Evolutionary conservation across 2,888 invertebrate genomes (phyloP).

Genomic region (Xestobium rufovillosum): DNA sequence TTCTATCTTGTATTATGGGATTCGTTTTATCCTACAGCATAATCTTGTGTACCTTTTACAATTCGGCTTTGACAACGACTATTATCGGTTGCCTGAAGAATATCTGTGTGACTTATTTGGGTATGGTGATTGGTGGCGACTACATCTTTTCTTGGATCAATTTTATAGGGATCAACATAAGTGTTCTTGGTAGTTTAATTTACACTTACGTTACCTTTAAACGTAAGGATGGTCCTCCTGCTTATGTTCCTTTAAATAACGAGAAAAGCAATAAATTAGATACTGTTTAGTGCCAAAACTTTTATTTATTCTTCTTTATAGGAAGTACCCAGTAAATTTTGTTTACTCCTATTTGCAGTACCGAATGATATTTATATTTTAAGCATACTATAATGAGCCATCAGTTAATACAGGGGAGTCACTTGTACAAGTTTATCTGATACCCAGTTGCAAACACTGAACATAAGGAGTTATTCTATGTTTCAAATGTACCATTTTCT

Average conservation of each 20-base stretch:
- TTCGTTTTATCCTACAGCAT: slow-evolving; percentile 93
- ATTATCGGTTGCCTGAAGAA: slow-evolving; percentile 98
- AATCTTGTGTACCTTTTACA: slow-evolving; percentile 90
- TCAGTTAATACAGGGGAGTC: too few species aligned
- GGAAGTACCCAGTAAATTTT: too few species aligned
- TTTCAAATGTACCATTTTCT: too few species aligned
- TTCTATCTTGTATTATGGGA: slow-evolving; percentile 91
- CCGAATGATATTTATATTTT: too few species aligned
- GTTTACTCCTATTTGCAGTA: too few species aligned
- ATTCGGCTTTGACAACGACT: slow-evolving; percentile 97
- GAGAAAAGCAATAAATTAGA: slow-evolving; percentile 39
- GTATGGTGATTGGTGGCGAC: slow-evolving; percentile 97
- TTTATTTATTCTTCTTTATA: too few species aligned
- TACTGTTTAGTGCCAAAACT: slow-evolving; percentile 42
- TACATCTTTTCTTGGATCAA: slow-evolving; percentile 92
- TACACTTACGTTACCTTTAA: slow-evolving; percentile 84
- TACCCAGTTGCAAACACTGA: too few species aligned
- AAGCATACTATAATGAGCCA: too few species aligned
- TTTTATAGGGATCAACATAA: slow-evolving; percentile 93
- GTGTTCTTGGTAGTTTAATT: slow-evolving; percentile 76
- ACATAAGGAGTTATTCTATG: too few species aligned
- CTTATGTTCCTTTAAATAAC: slow-evolving; percentile 32
- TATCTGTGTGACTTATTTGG: slow-evolving; percentile 93
- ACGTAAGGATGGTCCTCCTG: slow-evolving; percentile 45
- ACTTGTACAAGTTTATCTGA: too few species aligned